Conservation (phyloP, 2,113 vertebrate species). For the Epinephelus cyanopodus region DNA sequence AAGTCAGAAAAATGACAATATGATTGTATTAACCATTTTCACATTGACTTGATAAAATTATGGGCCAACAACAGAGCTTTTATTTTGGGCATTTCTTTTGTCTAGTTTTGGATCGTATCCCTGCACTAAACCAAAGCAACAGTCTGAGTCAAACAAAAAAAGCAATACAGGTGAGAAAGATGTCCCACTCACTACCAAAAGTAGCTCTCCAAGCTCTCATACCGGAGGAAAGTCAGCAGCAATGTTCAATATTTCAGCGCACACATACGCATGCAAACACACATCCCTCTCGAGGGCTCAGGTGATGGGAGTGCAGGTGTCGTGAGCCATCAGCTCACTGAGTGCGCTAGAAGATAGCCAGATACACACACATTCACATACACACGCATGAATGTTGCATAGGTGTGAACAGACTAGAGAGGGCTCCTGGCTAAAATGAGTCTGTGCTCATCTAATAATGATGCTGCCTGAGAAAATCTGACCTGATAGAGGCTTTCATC, state of each 20-base stretch:
- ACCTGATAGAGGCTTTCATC: conserved; percentile 67
- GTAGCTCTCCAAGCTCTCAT: conserved; percentile 17
- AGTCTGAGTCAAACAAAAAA: conserved; percentile 2
- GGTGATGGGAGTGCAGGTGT: conserved; percentile 72
- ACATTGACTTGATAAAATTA: not conserved
- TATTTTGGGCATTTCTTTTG: not conserved
- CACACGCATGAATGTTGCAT: conserved; percentile 68
- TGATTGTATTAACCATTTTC: too few species aligned
- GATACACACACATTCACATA: conserved; percentile 20
- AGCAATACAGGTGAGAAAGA: conserved; percentile 25
- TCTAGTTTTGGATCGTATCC: not conserved
- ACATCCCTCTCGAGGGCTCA: conserved; percentile 49
- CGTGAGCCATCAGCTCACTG: conserved; percentile 64
- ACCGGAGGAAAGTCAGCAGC: conserved; percentile 19
- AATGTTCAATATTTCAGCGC: conserved; percentile 64
- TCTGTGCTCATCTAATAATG: conserved; percentile 74
- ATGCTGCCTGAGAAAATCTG: conserved; percentile 70
- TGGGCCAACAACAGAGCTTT: not conserved
- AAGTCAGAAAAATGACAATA: not conserved
- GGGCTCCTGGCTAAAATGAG: conserved; percentile 62
- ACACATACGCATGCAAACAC: conserved; percentile 25
- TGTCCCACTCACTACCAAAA: conserved; percentile 17
- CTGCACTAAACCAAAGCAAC: conserved; percentile 8
- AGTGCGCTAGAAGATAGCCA: conserved; percentile 40
- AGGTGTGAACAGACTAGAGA: conserved; percentile 71